These are phyloP conservation scores for Melanargia galathea DNA, from an alignment of 2,888 invertebrate genomes.

Conservation along the genomic window DNA sequence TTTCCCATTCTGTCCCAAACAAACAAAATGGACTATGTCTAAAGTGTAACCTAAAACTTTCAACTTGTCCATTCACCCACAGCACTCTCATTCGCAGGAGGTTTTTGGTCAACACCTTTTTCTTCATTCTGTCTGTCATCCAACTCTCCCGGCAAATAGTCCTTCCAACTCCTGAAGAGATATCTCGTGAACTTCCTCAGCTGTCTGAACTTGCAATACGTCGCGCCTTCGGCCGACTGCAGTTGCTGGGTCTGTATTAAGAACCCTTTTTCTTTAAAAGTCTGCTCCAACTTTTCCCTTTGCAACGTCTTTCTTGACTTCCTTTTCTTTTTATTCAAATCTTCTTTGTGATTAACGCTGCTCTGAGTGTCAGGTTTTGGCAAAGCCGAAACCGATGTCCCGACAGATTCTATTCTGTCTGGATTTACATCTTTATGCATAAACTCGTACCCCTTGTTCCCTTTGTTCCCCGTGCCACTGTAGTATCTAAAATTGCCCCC, in stretches of 20 bases:
- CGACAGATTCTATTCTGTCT: slow-evolving; percentile 54
- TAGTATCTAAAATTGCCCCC: slow-evolving; percentile 94
- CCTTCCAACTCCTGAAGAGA: slow-evolving; percentile 95
- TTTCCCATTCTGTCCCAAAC: background rate
- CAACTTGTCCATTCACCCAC: slow-evolving; percentile 59
- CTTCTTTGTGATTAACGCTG: slow-evolving; percentile 54
- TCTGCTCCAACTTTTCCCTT: slow-evolving; percentile 93
- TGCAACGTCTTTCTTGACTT: slow-evolving; percentile 92
- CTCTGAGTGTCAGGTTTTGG: slow-evolving; percentile 47
- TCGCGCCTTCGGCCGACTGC: slow-evolving; percentile 95
- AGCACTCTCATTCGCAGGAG: slow-evolving; percentile 43
- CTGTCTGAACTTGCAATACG: slow-evolving; percentile 96
- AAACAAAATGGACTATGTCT: background rate
- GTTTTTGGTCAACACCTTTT: slow-evolving; percentile 39
- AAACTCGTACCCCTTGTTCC: slow-evolving; percentile 91
- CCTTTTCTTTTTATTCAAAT: slow-evolving; percentile 83
- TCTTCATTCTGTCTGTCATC: slow-evolving; percentile 54
- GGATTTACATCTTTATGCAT: slow-evolving; percentile 87
- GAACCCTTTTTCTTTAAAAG: slow-evolving; percentile 96
- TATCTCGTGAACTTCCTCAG: slow-evolving; percentile 95
- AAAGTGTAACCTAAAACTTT: slow-evolving; percentile 2
- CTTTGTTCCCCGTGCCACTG: slow-evolving; percentile 92
- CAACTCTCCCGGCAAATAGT: slow-evolving; percentile 91
- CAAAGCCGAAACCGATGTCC: slow-evolving; percentile 46
- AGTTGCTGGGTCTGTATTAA: slow-evolving; percentile 96